Evolutionary conservation across 2,113 vertebrate species (phyloP), one percentile per base, ranked within the genome.

Genomic region (Calyptommatus sinebrachiatus): DNA sequence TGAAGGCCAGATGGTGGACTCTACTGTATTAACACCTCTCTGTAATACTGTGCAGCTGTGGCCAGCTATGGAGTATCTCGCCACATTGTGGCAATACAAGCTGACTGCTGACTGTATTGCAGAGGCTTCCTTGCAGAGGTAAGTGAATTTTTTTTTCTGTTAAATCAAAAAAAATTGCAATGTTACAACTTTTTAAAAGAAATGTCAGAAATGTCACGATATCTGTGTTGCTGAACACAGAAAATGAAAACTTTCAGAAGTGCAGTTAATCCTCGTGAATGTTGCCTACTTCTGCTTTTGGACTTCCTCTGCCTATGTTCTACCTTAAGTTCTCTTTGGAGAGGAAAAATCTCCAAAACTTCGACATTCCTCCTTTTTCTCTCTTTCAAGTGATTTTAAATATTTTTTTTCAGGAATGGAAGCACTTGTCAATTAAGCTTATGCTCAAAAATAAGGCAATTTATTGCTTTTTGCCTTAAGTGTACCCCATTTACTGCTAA

Each of bases 21-120:
- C 89, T 77, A 83, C 92, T 68, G 87, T 94, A 84, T 88, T 98
- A 77, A 93, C 90, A 78, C 95, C 95, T 69, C 95, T 99, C 46
- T 88, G 90, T 57, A 95, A 92, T 86, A 89, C 86, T 50, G 91
- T 96, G 74, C 97, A 98, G 83, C 85, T 99, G 67, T 99, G 98
- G 98, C 98, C 98, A 28, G 92, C 93, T 6, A 94, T 97, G 93
- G 98, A 99, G 35, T 91, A 95, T 79, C 79, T 99, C 68, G 94
- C 96, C 0, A 4, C 96, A 0, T 95, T 99, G 29, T 98, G 97
- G 95, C 97, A 97, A 84, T 96, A 98, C 88, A 95, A 94, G 84
- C 81, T 99, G 78, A 96, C 93, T 53, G 89, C 96, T 11, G 95
- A 97, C 87, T 94, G 93, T 26, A 61, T 98, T 79, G 90, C 86